Evolutionary conservation across 2,888 invertebrate species (phyloP).

Genomic region (Venusia cambrica): DNA sequence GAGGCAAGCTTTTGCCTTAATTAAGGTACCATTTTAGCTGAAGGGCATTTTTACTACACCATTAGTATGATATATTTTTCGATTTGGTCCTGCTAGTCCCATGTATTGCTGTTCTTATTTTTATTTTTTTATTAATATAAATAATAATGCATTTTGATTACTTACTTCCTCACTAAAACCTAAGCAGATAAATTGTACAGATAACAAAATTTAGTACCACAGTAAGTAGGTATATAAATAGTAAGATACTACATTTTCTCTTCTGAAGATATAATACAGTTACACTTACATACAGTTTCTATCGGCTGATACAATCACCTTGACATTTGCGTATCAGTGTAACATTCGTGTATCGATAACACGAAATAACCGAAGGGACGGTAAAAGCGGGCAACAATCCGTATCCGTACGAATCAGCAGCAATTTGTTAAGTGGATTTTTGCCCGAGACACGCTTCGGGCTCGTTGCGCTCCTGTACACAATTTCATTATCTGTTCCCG

Average conservation of each 20-base stretch:
- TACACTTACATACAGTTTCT: too few relatives aligned
- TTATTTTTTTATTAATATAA: too few relatives aligned
- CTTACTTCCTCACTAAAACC: too few relatives aligned
- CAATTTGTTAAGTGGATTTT: slow-evolving; percentile 83
- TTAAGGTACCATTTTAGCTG: slow-evolving; percentile 11
- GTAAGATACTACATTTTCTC: too few relatives aligned
- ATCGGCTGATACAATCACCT: too few relatives aligned
- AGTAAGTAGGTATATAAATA: too few relatives aligned
- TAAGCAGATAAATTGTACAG: too few relatives aligned
- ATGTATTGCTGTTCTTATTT: too few relatives aligned
- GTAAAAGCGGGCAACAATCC: slow-evolving; percentile 78
- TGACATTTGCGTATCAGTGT: slow-evolving; percentile 15
- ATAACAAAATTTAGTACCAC: too few relatives aligned
- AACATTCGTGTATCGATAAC: slow-evolving; percentile 66
- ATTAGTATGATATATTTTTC: slow-evolving; percentile 1
- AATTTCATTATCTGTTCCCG: slow-evolving; percentile 74
- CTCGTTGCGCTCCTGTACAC: slow-evolving; percentile 80
- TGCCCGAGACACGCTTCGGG: slow-evolving; percentile 79
- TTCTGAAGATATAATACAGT: too few relatives aligned
- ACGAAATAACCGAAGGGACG: slow-evolving; percentile 72
- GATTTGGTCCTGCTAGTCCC: neutral
- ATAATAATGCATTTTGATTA: too few relatives aligned
- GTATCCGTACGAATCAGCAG: slow-evolving; percentile 80
- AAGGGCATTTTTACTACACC: slow-evolving; percentile 14
- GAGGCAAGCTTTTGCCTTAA: slow-evolving; percentile 21